Evolutionary conservation across 1,140 invertebrate species (phyloP).

Genomic region (Pseudomyrmex cubaensis): DNA sequence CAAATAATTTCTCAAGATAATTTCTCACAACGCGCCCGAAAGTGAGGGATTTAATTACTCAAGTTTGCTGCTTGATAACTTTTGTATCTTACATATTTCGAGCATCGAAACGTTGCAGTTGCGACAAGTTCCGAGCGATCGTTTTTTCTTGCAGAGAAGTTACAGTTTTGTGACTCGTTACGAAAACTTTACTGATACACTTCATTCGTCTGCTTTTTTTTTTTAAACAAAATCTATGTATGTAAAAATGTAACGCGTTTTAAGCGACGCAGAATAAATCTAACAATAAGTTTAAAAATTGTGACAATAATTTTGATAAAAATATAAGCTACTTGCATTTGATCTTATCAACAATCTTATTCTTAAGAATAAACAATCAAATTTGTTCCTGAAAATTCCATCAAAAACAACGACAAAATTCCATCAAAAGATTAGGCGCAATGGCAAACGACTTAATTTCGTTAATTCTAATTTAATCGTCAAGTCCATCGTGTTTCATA

Average conservation of each 20-base stretch:
- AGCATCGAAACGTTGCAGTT: slow-evolving; percentile 26
- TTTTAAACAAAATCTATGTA: no score
- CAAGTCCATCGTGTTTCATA: slow-evolving; percentile 31
- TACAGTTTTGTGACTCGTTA: slow-evolving; percentile 27
- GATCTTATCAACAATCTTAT: slow-evolving; percentile 15
- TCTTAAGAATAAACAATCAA: slow-evolving; percentile 39
- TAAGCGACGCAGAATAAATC: no score
- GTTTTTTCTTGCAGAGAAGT: slow-evolving; percentile 10
- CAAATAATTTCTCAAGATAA: slow-evolving; percentile 37
- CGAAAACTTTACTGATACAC: neutral
- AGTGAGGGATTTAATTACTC: slow-evolving; percentile 54
- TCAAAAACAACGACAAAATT: neutral
- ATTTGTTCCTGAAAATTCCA: slow-evolving; percentile 29
- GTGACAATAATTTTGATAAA: no score
- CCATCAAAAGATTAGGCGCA: slow-evolving; percentile 35
- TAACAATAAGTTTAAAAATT: no score
- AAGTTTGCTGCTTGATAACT: slow-evolving; percentile 48
- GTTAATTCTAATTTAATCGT: slow-evolving; percentile 54
- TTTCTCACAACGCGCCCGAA: slow-evolving; percentile 40
- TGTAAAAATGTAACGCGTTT: no score
- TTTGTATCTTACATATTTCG: slow-evolving; percentile 48
- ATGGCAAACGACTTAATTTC: slow-evolving; percentile 32
- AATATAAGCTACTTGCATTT: neutral
- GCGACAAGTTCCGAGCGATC: slow-evolving; percentile 13
- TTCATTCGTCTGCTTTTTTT: neutral